Base-by-base conservation (phyloP, 2,113 vertebrate genomes). In the Leptobrachium leishanense region DNA sequence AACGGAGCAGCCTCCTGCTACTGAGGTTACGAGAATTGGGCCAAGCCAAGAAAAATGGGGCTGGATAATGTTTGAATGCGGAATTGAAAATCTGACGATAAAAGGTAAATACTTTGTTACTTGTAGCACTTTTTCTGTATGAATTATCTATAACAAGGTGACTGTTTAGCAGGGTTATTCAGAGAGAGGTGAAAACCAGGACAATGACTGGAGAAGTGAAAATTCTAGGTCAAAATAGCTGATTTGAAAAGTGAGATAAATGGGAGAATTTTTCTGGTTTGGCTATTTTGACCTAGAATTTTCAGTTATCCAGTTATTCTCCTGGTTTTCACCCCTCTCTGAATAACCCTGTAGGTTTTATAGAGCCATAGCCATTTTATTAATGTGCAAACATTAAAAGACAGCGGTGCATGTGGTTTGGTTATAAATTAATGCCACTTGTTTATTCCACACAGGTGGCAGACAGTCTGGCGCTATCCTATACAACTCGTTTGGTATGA, bases 31-130 rank as follows among this genome's bases (percentile, higher is more conserved):
- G 77, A 93, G 94, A 6, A 92, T 95, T 42, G 86, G 92, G 0
- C 84, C 93, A 2, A 94, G 89, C 81, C 90, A 94, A 68, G 97
- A 99, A 89, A 98, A 98, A 83, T 99, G 98, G 98, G 98, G 98
- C 1, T 99, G 98, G 98, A 99, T 98, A 82, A 99, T 99, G 98
- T 99, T 99, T 40, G 98, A 99, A 87, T 99, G 97, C 85, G 98
- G 98, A 84, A 97, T 99, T 78, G 98, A 99, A 88, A 99, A 97
- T 87, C 90, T 99, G 83, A 98, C 95, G 2, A 94, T 99, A 78
- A 99, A 98, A 96, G 98, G 98, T 97, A 31, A 31, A 31, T 31
- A 31, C 20, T 31, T 31, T 31, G 20, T 31, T 31, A 31, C 20
- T 31, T 31, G 20, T 31, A 31, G 20, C 20, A 31, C 20, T 31